phyloP scores from a whole-genome alignment of 2,113 vertebrate genomes.

The Corythornis madagascariensis region DNA sequence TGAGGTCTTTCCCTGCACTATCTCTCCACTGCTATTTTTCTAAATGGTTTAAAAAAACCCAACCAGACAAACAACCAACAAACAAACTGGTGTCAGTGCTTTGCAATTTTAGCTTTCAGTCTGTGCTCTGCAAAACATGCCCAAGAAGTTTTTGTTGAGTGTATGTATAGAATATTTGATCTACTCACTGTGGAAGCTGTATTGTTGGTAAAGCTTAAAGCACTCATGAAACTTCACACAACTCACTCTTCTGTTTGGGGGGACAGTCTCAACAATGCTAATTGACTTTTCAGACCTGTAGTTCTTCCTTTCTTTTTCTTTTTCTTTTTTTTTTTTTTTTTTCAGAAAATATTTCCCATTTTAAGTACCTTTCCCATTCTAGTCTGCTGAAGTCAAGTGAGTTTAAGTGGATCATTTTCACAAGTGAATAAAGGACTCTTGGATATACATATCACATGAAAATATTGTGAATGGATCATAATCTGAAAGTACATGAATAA shows the following conservation, averaged over 20 bases:
- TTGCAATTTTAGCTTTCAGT: constrained; percentile 36
- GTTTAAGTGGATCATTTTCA: constrained; percentile 14
- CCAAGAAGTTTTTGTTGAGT: constrained; percentile 49
- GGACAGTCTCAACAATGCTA: not conserved
- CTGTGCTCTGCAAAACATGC: constrained; percentile 42
- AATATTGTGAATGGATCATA: constrained; percentile 26
- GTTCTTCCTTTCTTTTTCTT: not conserved
- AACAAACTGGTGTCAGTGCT: constrained; percentile 22
- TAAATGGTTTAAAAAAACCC: not conserved
- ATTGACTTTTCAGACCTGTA: constrained; percentile 2
- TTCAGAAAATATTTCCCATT: not conserved
- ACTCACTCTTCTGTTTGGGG: not conserved
- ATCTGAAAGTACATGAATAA: not conserved
- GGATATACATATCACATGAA: constrained; percentile 1
- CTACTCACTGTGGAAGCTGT: constrained; percentile 51
- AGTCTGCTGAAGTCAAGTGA: constrained; percentile 23
- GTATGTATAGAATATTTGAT: constrained; percentile 14
- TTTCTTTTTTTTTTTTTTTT: not conserved
- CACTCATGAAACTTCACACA: not conserved
- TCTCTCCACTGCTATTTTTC: constrained; percentile 30
- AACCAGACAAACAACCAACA: not conserved
- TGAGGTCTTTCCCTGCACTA: constrained; percentile 31
- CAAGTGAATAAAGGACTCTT: constrained; percentile 14
- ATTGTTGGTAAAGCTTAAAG: constrained; percentile 57
- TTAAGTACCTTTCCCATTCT: constrained; percentile 2